Percentiles rank a stretch among this genome's conserved stretches.
Evolutionary conservation across 2,888 invertebrate species (phyloP).

Genomic region (Scaptomyza caliginosa): DNA sequence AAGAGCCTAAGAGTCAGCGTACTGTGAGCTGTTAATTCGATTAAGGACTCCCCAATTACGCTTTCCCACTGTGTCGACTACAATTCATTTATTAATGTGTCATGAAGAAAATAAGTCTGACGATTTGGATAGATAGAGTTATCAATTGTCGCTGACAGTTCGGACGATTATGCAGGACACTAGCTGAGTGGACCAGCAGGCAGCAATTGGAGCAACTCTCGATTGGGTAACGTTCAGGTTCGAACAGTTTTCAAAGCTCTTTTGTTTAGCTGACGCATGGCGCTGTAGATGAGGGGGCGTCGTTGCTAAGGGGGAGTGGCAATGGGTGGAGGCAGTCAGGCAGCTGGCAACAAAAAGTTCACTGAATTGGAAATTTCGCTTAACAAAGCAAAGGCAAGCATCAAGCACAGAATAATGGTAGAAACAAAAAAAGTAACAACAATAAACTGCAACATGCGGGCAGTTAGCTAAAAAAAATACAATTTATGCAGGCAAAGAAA

Average conservation of each 20-base stretch:
- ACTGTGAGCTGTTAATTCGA: constrained; percentile 27
- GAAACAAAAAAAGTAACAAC: neutral
- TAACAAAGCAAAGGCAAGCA: constrained; percentile 44
- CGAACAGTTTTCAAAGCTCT: constrained; percentile 49
- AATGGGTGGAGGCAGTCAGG: constrained; percentile 17
- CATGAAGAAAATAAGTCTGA: too few species aligned
- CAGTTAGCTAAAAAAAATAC: constrained; percentile 7
- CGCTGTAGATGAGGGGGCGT: neutral
- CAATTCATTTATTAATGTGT: too few species aligned
- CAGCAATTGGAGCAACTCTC: constrained; percentile 21
- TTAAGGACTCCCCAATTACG: constrained; percentile 12
- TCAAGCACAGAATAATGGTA: neutral
- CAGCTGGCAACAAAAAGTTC: constrained; percentile 68
- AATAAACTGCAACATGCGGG: constrained; percentile 39
- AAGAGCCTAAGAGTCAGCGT: neutral
- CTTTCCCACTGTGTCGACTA: neutral
- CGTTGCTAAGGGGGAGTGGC: neutral
- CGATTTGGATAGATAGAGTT: constrained; percentile 4
- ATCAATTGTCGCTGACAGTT: constrained; percentile 27
- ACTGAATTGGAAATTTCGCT: constrained; percentile 75
- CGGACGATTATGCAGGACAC: constrained; percentile 19
- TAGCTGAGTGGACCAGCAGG: constrained; percentile 23
- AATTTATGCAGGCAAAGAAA: neutral
- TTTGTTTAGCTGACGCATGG: constrained; percentile 42
- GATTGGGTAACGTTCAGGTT: constrained; percentile 27